Conservation (phyloP, 2,113 vertebrate genomes). For the Cyrtonyx montezumae region DNA sequence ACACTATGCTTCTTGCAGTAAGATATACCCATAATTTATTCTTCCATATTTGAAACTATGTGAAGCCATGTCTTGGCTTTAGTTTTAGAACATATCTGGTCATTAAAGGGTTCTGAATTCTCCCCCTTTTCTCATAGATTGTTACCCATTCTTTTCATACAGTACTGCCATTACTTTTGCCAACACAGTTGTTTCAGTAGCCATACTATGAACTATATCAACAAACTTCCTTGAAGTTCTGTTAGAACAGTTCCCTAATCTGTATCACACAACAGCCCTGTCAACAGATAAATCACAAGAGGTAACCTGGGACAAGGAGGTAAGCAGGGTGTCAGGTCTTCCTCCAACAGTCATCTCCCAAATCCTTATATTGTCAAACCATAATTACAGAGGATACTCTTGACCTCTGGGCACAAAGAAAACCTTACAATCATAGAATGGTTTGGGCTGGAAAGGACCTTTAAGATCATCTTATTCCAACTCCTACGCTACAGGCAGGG, state of each 20-base stretch:
- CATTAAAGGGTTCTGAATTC: not conserved
- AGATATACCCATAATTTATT: not conserved
- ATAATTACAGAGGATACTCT: not conserved
- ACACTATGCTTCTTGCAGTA: not conserved
- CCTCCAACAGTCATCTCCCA: not conserved
- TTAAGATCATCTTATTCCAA: too few species aligned
- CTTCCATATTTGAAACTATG: not conserved
- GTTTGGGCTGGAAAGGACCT: too few species aligned
- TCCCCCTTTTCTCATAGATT: not conserved
- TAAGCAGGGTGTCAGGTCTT: not conserved
- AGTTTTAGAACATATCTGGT: not conserved
- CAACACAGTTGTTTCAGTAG: not conserved
- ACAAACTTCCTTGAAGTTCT: not conserved
- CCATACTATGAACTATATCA: not conserved
- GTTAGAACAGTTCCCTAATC: not conserved
- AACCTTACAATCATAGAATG: too few species aligned
- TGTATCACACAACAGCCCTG: not conserved
- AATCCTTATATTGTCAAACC: not conserved
- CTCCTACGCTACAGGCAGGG: too few species aligned
- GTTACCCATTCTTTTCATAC: not conserved
- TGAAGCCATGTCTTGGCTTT: not conserved
- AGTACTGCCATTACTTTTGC: not conserved
- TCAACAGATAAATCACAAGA: not conserved
- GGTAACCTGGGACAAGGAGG: not conserved
- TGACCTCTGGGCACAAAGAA: not conserved